Evolutionary conservation across 2,797 vertebrate genomes (phyloP), one percentile per base, ranked within the genome.

Genomic region (Falco columbarius): DNA sequence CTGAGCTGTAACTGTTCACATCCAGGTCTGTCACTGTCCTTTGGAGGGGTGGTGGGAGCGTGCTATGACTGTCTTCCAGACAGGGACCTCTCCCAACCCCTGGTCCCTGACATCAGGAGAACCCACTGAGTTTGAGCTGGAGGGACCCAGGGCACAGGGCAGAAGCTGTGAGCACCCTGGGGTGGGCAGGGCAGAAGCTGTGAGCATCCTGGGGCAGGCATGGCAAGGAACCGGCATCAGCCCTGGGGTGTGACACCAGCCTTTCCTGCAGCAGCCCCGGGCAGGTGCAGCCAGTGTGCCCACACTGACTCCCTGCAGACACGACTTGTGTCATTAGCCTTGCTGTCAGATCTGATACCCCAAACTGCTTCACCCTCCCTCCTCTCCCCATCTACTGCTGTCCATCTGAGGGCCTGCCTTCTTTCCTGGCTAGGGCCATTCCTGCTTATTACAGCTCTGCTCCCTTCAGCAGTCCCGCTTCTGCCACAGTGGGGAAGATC

Each of bases 11-110:
- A n/a, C 22, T 62, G 55, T 36, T 72, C 58, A 36, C 40, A 36
- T 16, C 27, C 27, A 29, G 10, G 15, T 9, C 4, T 8, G 6
- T 67, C 30, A 4, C 19, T 16, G 12, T 61, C 26, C 26, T 67
- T 34, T 17, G 3, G 30, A 62, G 19, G 11, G 3, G 59, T 23
- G 51, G 16, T 61, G 10, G 40, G 40, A 75, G 19, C 1, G 6
- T 47, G 62, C 10, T 1, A 0, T 15, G 19, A 32, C 14, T 9
- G 9, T 30, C 1, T 0, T 59, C 65, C 36, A 26, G 8, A 1
- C 0, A 1, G 19, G 20, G 27, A 80, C 6, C 12, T 67, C 40
- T 79, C 68, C 34, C 18, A 38, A 16, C 4, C 44, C 27, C 16
- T 19, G 6, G 17, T 46, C 55, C 36, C 32, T 44, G 74, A 32